Evolutionary conservation across 2,888 invertebrate species (phyloP), one percentile per base, ranked within the genome.

Genomic region (Prionchulus punctatus): DNA sequence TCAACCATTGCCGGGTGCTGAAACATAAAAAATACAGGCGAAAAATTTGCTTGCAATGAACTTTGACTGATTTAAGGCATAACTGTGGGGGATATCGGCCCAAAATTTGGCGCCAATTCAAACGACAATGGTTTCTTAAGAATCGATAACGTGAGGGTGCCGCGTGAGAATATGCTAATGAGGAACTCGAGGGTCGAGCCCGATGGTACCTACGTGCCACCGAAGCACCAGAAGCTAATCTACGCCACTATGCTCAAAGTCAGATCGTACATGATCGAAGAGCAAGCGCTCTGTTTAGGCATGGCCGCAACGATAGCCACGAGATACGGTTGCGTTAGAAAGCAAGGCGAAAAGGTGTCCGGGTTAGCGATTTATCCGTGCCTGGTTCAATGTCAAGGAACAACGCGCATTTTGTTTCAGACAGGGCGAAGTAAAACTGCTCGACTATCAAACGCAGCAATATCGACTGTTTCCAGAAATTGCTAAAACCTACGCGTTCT

Each of bases 231-330:
- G 27, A 88, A 89, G 70, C 76, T 90, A 7, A 83, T 86, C 0
- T 90, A 90, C 72, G 88, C 88, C 3, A 85, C 86, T 0, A 90
- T 90, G 90, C 84, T 92, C 79, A 86, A 90, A 72, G 89, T 92
- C 0, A 79, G 94, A 50, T 86, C 89, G 1, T 81, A 85, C 48
- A 76, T 94, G 28, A 81, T 89, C 3, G 79, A 81, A 62, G 88
- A 88, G 70, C 80, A 85, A 63, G 80, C 83, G 53, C 79, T 77
- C 63, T 83, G 82, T 67, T 76, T 91, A 66, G 80, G 83, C 15
- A 86, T 87, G 72, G 86, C 87, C 0, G 81, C 81, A 25, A 89
- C 87, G 2, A 87, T 90, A 63, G 87, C 90, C 1, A 81, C 84
- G 2, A 77, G 91, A 59, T 92, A 92, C 74, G 85, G 89, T 62